Evolutionary conservation across 2,888 invertebrate genomes (phyloP), one percentile per base, ranked within the genome.

Genomic region (Odontomyia ornata): DNA sequence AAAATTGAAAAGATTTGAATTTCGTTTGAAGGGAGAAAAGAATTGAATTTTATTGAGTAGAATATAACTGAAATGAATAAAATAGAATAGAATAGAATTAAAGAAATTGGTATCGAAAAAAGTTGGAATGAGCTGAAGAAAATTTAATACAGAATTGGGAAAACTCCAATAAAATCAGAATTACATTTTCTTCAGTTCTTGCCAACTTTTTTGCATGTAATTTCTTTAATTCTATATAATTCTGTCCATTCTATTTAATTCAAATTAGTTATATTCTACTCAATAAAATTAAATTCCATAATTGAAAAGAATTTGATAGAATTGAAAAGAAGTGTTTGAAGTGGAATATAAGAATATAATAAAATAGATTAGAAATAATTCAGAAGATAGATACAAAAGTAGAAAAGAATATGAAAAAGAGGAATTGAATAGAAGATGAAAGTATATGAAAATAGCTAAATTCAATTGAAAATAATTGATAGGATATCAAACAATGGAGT

Each of bases 361-460:
- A 57, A 57, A 18, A 57, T n/a, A 57, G 57, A 1, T 18, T 21
- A 57, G 21, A 57, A 57, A 57, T 9, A 47, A 57, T 28, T 57
- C 13, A 30, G 5, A 71, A 77, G 23, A 69, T 62, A 62, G 30
- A 62, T 60, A 71, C n/a, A n/a, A n/a, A n/a, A n/a, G n/a, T n/a
- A n/a, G n/a, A n/a, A n/a, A n/a, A n/a, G n/a, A n/a, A n/a, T n/a
- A n/a, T n/a, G n/a, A n/a, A n/a, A n/a, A n/a, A n/a, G n/a, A n/a
- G n/a, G n/a, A 77, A 47, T 71, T 57, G 60, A 71, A 46, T 0
- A 28, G 62, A 60, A 65, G 60, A 30, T n/a, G n/a, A n/a, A n/a
- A n/a, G n/a, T 15, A 18, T 18, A 57, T 18, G 9, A 71, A 71
- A 25, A 21, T 21, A 13, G 47, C 0, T n/a, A 30, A 65, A 15